phyloP scores from a whole-genome alignment of 1,140 invertebrate genomes.

The Oedothorax gibbosus region DNA sequence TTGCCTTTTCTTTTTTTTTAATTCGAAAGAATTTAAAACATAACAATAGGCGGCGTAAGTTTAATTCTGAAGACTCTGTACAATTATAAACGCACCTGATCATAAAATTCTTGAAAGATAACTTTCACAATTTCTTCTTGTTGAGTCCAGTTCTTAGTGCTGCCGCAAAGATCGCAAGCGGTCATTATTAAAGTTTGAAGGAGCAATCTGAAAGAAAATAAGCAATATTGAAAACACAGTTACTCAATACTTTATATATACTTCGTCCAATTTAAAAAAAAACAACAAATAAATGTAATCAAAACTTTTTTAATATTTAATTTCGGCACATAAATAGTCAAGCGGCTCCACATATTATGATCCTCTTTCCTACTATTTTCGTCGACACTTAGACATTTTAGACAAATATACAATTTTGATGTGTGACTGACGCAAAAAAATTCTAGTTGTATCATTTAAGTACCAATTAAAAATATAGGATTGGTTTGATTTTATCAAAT shows the following conservation, averaged over 20 bases:
- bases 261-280: too few relatives aligned
- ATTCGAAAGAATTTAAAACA: background rate
- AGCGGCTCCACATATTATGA: too few relatives aligned
- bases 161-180: constrained; percentile 83
- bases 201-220: constrained; percentile 69
- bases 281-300: too few relatives aligned
- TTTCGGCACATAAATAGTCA: too few relatives aligned
- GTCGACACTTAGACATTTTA: too few relatives aligned
- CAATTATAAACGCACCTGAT: constrained; percentile 72
- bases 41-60: background rate
- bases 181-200: constrained; percentile 84
- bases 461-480: too few relatives aligned
- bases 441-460: too few relatives aligned
- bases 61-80: background rate
- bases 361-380: too few relatives aligned
- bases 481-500: too few relatives aligned
- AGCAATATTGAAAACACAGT: background rate
- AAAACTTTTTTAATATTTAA: too few relatives aligned
- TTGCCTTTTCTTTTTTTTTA: background rate
- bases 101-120: constrained; percentile 89
- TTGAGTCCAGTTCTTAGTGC: constrained; percentile 85
- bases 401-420: too few relatives aligned
- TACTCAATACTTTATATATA: background rate
- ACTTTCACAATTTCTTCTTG: constrained; percentile 83
- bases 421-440: too few relatives aligned